These are phyloP conservation scores for Chesias legatella DNA, from an alignment of 2,888 invertebrate species.

Conservation along the genomic window DNA sequence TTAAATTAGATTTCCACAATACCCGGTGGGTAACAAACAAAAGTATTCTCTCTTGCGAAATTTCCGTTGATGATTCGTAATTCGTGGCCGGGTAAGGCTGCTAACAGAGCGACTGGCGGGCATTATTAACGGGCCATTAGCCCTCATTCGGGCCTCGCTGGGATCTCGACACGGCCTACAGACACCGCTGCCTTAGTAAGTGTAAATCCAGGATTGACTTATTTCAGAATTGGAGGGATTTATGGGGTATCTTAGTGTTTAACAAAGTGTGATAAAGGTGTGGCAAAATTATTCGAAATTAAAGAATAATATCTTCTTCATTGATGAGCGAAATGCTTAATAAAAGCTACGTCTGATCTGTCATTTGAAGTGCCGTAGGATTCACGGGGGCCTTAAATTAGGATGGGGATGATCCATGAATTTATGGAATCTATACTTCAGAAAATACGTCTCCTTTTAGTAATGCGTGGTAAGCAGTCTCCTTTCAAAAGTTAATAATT, in stretches of 20 bases:
- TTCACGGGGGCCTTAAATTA: too few species aligned
- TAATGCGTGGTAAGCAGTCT: too few species aligned
- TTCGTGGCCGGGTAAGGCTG: constrained; percentile 56
- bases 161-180: constrained; percentile 37
- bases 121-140: constrained; percentile 74
- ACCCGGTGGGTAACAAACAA: too few species aligned
- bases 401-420: too few species aligned
- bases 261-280: not conserved
- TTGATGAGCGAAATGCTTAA: too few species aligned
- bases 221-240: constrained; percentile 5
- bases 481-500: too few species aligned
- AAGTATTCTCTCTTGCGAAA: constrained; percentile 11
- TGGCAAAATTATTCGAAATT: not conserved
- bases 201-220: constrained; percentile 8
- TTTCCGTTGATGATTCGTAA: constrained; percentile 44
- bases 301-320: too few species aligned
- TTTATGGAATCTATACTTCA: too few species aligned
- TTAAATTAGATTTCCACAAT: too few species aligned
- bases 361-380: too few species aligned
- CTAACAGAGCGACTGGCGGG: constrained; percentile 61
- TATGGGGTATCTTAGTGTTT: not conserved
- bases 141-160: constrained; percentile 56
- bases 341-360: too few species aligned
- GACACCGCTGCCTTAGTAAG: constrained; percentile 22
- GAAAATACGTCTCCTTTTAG: too few species aligned